Evolutionary conservation across 1,140 invertebrate species (phyloP), one percentile per base, ranked within the genome.

Genomic region (Drosophila trapezifrons): DNA sequence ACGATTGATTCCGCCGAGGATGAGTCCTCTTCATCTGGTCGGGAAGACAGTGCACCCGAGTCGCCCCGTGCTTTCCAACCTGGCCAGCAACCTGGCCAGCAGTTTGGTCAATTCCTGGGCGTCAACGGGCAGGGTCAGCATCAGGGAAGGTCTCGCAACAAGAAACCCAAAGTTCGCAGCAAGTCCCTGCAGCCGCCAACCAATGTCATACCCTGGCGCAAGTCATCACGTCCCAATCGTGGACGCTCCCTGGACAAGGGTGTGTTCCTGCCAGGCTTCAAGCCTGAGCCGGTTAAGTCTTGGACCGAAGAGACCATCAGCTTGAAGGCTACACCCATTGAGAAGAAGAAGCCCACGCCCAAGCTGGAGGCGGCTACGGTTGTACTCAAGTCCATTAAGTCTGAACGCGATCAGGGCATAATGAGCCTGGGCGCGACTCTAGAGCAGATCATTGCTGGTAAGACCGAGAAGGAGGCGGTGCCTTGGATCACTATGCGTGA

Each of bases 301-400:
- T 94, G 94, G 93, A 94, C 92, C 35, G 92, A 94, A 79, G 94
- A 95, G 90, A 91, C 89, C 62, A 93, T 94, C 42, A 93, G 93
- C 75, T 78, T 95, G 13, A 94, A 95, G 78, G 93, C 93, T 20
- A 83, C 90, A 13, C 90, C 90, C 8, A 91, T 91, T 58, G 91
- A 92, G 32, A 81, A 92, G 73, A 90, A 91, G 63, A 91, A 91
- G 40, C 91, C 91, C 0, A 80, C 90, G 13, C 90, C 86, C 1
- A 92, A 92, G 52, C 69, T 91, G 5, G 93, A 93, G 54, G 71
- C 91, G 62, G 82, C 90, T 64, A 67, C 74, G 20, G 91, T 92
- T 45, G 86, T 87, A 2, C 77, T 92, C 3, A 92, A 92, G 67
- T 92, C 90, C 1, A 89, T 92, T 12, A 91, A 92, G 42, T 72